Evolutionary conservation across 2,797 vertebrate genomes (phyloP), one percentile per base, ranked within the genome.

Genomic region (Thunnus albacares): DNA sequence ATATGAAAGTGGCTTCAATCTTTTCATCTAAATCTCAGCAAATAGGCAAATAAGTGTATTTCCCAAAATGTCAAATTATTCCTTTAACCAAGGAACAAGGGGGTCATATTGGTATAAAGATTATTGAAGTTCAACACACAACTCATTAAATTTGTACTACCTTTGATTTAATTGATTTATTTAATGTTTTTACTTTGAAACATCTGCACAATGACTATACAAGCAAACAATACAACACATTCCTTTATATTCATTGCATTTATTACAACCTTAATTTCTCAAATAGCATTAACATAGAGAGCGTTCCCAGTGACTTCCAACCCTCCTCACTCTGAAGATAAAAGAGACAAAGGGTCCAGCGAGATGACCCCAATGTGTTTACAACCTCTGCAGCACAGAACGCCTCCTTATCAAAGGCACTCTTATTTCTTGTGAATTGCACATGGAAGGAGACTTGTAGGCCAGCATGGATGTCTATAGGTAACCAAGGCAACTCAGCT

Each of bases 401-500:
- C 20, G 38, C 49, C 71, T 81, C 22, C 43, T 71, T 70, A 84
- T 90, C 84, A 88, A 88, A 90, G 55, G 69, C 10, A 3, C 6
- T 75, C 10, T 64, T 71, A 78, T 87, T 69, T 77, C 75, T 74
- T 70, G 60, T 84, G 71, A 89, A 80, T 55, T 75, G 35, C 79
- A 82, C 75, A 83, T 79, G 41, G 53, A 81, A 81, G 52, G 62
- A 75, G 62, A 67, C 72, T 69, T 76, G 60, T 52, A 68, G 61
- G 62, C 52, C 81, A 62, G 60, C 66, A 56, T 49, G 55, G 71
- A 80, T 77, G 80, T 82, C 66, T 75, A 63, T 66, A 74, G 71
- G 90, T 90, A 90, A 81, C 91, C 87, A 67, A 67, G 79, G 90
- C 79, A 88, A 87, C 75, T 60, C 63, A 72, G 82, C 71, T 35